phyloP scores from a whole-genome alignment of 2,888 invertebrate genomes.

The Boloria euphrosyne region DNA sequence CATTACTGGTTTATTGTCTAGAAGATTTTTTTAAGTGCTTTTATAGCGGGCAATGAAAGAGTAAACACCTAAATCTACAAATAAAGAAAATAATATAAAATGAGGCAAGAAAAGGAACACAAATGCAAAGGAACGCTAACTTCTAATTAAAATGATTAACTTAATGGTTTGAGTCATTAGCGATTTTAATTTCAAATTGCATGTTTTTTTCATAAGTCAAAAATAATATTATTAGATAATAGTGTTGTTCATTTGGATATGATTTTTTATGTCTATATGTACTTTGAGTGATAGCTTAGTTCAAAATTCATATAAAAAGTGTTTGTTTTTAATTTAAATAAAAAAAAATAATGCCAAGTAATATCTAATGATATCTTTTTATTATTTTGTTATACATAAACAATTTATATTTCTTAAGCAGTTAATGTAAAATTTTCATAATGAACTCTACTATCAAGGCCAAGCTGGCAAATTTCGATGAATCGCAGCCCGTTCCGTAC shows the following conservation, averaged over 20 bases:
- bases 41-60: background rate
- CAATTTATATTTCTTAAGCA: too few species aligned
- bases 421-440: too few species aligned
- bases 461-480: too few species aligned
- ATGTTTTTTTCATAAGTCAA: slow-evolving; percentile 60
- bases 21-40: background rate
- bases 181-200: slow-evolving; percentile 79
- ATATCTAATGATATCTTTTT: too few species aligned
- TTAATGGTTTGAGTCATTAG: slow-evolving; percentile 82
- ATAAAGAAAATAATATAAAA: background rate
- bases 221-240: slow-evolving; percentile 68
- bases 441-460: too few species aligned
- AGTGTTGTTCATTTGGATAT: slow-evolving; percentile 60
- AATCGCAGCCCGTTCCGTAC: too few species aligned
- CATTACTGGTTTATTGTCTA: background rate
- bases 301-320: too few species aligned
- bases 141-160: slow-evolving; percentile 83
- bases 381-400: too few species aligned
- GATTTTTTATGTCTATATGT: slow-evolving; percentile 5
- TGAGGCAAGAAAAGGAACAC: slow-evolving; percentile 33
- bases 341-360: too few species aligned
- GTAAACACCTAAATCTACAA: background rate
- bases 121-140: slow-evolving; percentile 67
- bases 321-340: too few species aligned
- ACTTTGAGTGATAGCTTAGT: background rate